These are phyloP conservation scores for Idaea biselata DNA, from an alignment of 2,888 invertebrate species.

Conservation along the genomic window DNA sequence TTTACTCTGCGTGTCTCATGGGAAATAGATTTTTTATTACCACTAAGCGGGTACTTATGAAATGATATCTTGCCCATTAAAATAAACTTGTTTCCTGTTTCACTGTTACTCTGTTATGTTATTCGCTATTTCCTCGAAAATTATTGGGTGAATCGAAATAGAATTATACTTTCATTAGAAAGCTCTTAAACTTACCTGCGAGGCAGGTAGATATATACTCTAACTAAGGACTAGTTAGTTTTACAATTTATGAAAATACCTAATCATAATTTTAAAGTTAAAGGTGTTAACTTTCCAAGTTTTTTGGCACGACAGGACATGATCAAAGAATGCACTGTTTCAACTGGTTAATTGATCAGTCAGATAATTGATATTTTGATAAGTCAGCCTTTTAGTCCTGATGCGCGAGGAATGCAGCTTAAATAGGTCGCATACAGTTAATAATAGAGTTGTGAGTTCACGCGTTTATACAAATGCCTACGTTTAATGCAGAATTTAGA, in stretches of 20 bases:
- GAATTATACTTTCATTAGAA: neutral
- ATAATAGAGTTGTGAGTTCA: constrained; percentile 15
- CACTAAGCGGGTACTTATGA: neutral
- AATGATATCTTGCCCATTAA: neutral
- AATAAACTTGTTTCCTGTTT: neutral
- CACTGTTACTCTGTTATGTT: neutral
- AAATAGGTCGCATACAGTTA: constrained; percentile 18
- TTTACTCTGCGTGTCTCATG: neutral
- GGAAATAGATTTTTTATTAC: neutral
- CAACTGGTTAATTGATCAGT: neutral
- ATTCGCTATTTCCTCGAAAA: neutral
- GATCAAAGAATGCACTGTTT: neutral
- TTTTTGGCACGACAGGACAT: neutral
- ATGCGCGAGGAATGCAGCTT: constrained; percentile 14
- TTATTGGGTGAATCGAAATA: neutral
- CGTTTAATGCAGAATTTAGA: neutral
- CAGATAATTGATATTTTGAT: no score
- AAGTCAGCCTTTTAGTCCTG: neutral
- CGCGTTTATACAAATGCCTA: constrained; percentile 9
- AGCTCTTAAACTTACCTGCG: neutral
- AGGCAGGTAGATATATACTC: no score
- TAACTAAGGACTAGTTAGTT: no score
- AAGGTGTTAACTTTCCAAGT: neutral
- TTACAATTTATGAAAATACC: no score
- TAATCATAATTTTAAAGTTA: neutral